phyloP scores from a whole-genome alignment of 2,888 invertebrate species.

The Carpatolechia fugitivella region DNA sequence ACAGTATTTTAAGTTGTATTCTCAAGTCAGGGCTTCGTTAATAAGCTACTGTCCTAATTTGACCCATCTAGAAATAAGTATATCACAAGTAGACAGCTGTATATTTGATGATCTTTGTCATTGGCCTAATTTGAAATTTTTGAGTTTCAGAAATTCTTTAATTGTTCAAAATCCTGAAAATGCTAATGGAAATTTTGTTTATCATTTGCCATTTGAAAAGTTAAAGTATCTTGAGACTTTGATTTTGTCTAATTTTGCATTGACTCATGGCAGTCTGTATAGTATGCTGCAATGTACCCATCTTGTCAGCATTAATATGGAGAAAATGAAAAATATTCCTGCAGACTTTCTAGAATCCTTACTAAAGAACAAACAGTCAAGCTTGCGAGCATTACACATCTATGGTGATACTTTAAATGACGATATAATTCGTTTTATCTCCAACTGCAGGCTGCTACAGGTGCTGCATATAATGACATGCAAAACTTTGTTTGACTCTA shows the following conservation, averaged over 20 bases:
- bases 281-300: constrained; percentile 70
- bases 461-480: constrained; percentile 75
- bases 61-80: constrained; percentile 76
- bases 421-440: constrained; percentile 67
- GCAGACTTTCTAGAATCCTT: constrained; percentile 71
- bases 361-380: constrained; percentile 60
- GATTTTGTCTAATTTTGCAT: constrained; percentile 71
- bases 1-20: constrained; percentile 77
- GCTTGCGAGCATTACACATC: constrained; percentile 65
- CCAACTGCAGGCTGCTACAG: constrained; percentile 63
- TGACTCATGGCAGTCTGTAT: constrained; percentile 68
- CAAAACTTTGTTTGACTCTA: constrained; percentile 75
- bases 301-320: constrained; percentile 74
- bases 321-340: constrained; percentile 77
- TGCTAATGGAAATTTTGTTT: constrained; percentile 71
- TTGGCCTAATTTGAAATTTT: constrained; percentile 73
- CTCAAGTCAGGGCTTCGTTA: constrained; percentile 70
- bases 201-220: constrained; percentile 72
- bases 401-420: constrained; percentile 76
- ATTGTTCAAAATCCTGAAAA: constrained; percentile 70
- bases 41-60: constrained; percentile 74
- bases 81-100: constrained; percentile 76
- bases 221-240: constrained; percentile 65
- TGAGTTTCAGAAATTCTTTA: constrained; percentile 74
- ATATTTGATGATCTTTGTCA: constrained; percentile 73